phyloP scores from a whole-genome alignment of 2,113 vertebrate genomes.

The Callorhinus ursinus region DNA sequence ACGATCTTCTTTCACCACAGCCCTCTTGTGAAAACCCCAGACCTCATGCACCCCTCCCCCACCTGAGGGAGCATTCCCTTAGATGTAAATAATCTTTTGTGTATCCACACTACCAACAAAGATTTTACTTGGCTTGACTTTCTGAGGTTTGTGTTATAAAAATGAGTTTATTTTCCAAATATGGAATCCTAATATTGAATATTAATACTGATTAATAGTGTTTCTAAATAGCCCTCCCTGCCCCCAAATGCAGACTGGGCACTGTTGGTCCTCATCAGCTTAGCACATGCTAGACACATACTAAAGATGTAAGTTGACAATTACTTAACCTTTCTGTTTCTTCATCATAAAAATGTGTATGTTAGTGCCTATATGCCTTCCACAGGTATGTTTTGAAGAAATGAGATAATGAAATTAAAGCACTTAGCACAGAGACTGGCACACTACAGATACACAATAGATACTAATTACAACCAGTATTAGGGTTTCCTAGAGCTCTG shows the following conservation, averaged over 20 bases:
- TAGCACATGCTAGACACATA: background rate
- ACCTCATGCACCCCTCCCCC: background rate
- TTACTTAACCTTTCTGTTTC: background rate
- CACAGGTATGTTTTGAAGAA: background rate
- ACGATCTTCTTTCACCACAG: background rate
- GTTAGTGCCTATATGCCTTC: background rate
- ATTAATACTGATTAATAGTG: background rate
- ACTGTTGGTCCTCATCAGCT: background rate
- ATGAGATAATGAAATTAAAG: slow-evolving; percentile 22
- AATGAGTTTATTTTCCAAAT: slow-evolving; percentile 41
- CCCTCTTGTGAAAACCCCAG: background rate
- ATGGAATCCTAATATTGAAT: background rate
- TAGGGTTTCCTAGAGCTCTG: background rate
- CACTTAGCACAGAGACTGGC: background rate
- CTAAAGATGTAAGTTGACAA: background rate
- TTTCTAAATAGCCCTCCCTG: slow-evolving; percentile 36
- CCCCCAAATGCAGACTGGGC: background rate
- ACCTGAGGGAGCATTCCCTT: background rate
- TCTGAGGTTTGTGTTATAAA: slow-evolving; percentile 14
- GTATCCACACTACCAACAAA: background rate
- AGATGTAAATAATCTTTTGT: background rate
- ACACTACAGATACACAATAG: background rate
- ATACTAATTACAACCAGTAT: background rate
- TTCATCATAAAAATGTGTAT: background rate
- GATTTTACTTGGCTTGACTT: slow-evolving; percentile 31